A percentile compares a stretch with the other conserved stretches of the same genome.
These are phyloP conservation scores for Sapayoa aenigma DNA, from an alignment of 2,113 vertebrate species.

Conservation along the genomic window DNA sequence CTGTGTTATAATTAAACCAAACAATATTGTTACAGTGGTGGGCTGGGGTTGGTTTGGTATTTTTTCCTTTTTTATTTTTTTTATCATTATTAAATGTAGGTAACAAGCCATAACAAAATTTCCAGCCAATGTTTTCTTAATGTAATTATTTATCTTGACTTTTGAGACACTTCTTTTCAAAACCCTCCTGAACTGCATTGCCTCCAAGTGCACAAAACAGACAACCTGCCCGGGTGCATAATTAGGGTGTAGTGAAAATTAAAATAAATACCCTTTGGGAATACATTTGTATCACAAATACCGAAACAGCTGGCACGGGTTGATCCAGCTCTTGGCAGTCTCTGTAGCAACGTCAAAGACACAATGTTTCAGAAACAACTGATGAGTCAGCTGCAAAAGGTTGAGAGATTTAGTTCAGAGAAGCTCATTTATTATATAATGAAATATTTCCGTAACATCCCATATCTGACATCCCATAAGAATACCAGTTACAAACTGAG, in stretches of 20 bases:
- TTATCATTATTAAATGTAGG: not conserved
- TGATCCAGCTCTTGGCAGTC: constrained; percentile 10
- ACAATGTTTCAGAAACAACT: constrained; percentile 20
- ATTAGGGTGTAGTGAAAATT: constrained; percentile 37
- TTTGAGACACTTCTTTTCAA: constrained; percentile 38
- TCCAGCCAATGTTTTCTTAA: not conserved
- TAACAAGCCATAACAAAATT: not conserved
- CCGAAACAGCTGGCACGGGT: not conserved
- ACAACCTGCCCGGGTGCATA: not conserved
- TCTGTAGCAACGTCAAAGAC: not conserved
- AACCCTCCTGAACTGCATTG: not conserved
- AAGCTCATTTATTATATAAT: constrained; percentile 12
- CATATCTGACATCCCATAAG: constrained; percentile 5
- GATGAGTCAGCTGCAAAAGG: constrained; percentile 32
- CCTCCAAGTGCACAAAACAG: not conserved
- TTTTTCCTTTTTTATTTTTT: not conserved
- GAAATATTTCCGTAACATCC: constrained; percentile 28
- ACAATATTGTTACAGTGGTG: not conserved
- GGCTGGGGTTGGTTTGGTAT: not conserved
- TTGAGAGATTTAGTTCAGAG: not conserved
- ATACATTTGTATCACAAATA: not conserved
- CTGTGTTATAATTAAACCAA: not conserved
- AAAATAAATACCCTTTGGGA: constrained; percentile 14
- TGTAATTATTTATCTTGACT: constrained; percentile 1
- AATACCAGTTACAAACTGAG: not conserved